Base-by-base conservation (phyloP, 2,888 invertebrate species). In the Ormyrus rosae region DNA sequence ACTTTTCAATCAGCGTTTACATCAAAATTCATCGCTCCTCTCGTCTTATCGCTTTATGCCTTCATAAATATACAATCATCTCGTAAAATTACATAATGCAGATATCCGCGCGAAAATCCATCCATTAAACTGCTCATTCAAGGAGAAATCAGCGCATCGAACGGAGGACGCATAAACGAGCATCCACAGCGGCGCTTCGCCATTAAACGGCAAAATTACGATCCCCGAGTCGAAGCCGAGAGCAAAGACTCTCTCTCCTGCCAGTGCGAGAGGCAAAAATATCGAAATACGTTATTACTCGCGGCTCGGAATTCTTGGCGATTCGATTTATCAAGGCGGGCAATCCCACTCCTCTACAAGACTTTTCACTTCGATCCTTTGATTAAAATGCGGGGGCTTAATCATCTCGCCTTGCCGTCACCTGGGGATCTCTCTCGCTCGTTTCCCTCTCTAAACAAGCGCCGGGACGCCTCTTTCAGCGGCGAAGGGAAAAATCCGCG, bases 371-470 rank as follows among this genome's bases (percentile, higher is more conserved):
- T 85, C 84, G 85, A 85, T 86, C 85, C 86, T 90, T 90, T 90
- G 90, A 90, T 90, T 89, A 90, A 90, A 90, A 89, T 90, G 89
- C 88, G 87, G 61, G 61, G 85, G 90, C 89, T 90, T 90, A 89
- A 90, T 90, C 90, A 90, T 90, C 87, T 86, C 86, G 86, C 81
- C 84, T 83, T 78, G 80, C 83, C 78, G 86, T 85, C 89, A 90
- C 89, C 90, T 89, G 88, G 88, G 89, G 89, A 89, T 67, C 77
- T 56, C 77, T 56, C 71, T 46, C 69, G 11, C 65, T 51, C 71
- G 34, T 34, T 34, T 78, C 77, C 68, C 81, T 58, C 67, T 60
- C 69, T 79, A 78, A 78, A 65, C 78, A 71, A 34, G 60, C 11
- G 46, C 10, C 6, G 4, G 73, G 68, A 48, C 70, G 78, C 74